A percentile compares a stretch with the other conserved stretches of the same genome.
Conservation (phyloP, 2,113 vertebrate species). For the Ia io region DNA sequence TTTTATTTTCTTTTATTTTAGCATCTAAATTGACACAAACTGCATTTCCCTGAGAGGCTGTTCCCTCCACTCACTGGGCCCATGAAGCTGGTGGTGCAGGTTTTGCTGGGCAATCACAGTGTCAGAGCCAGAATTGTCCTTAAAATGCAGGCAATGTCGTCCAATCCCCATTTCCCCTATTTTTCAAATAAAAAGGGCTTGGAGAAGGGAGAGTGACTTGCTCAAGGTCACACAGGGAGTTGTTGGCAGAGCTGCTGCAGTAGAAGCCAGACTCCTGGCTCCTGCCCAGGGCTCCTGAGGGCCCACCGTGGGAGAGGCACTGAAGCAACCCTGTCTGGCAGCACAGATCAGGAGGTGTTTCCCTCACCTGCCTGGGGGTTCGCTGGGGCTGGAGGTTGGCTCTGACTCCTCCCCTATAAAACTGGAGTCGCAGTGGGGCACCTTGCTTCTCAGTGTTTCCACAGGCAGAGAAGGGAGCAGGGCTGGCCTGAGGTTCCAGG, state of each 20-base stretch:
- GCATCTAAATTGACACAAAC: background rate
- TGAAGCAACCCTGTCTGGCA: background rate
- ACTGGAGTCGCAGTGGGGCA: background rate
- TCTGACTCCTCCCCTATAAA: background rate
- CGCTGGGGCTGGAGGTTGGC: background rate
- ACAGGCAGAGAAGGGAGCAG: background rate
- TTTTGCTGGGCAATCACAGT: background rate
- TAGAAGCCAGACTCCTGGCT: background rate
- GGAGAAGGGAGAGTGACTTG: background rate
- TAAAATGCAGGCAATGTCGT: background rate
- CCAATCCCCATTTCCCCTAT: background rate
- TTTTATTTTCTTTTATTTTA: conserved; percentile 3
- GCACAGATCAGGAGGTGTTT: background rate
- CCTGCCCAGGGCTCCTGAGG: background rate
- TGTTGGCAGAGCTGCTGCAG: background rate
- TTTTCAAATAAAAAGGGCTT: background rate
- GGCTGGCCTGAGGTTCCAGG: background rate
- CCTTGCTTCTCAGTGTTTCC: background rate
- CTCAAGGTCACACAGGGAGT: background rate
- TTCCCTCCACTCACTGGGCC: background rate
- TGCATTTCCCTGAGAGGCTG: background rate
- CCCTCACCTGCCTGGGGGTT: background rate
- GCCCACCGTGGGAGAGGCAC: background rate
- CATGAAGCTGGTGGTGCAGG: background rate
- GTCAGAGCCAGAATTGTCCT: background rate